Evolutionary conservation across 2,888 invertebrate species (phyloP).

Genomic region (Epiblema foenella): DNA sequence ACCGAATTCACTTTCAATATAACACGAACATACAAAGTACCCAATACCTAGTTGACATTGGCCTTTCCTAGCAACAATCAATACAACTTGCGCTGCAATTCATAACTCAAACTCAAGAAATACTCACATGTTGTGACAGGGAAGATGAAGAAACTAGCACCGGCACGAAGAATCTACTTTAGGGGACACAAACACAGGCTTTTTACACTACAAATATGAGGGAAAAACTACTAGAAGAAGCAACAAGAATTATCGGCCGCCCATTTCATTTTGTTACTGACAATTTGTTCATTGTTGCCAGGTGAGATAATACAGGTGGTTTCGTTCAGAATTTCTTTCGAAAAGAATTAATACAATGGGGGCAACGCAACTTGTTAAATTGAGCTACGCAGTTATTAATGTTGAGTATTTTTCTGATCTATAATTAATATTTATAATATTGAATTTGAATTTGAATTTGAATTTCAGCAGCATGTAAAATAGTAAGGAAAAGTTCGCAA

Average conservation of each 20-base stretch:
- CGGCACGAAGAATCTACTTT: slow-evolving; percentile 57
- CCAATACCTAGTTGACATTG: slow-evolving; percentile 69
- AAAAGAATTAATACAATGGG: no score
- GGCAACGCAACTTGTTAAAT: no score
- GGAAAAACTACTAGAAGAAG: slow-evolving; percentile 59
- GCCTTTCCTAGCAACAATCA: slow-evolving; percentile 75
- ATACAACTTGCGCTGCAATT: slow-evolving; percentile 63
- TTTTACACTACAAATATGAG: slow-evolving; percentile 58
- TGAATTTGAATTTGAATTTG: no score
- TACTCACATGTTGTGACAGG: slow-evolving; percentile 67
- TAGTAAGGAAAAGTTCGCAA: background rate
- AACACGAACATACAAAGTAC: slow-evolving; percentile 22
- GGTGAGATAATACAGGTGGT: slow-evolving; percentile 19
- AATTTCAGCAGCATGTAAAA: no score
- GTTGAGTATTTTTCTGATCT: background rate
- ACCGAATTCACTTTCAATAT: slow-evolving; percentile 21
- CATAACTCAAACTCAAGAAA: slow-evolving; percentile 52
- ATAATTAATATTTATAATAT: background rate
- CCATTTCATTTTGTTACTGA: slow-evolving; percentile 75
- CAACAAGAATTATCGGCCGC: slow-evolving; percentile 60
- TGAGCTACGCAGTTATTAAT: background rate
- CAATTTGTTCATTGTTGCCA: slow-evolving; percentile 53
- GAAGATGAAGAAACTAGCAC: slow-evolving; percentile 59
- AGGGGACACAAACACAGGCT: slow-evolving; percentile 50
- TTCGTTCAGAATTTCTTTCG: slow-evolving; percentile 20